Conservation (phyloP, 2,797 vertebrate species). For the Spizella passerina region DNA sequence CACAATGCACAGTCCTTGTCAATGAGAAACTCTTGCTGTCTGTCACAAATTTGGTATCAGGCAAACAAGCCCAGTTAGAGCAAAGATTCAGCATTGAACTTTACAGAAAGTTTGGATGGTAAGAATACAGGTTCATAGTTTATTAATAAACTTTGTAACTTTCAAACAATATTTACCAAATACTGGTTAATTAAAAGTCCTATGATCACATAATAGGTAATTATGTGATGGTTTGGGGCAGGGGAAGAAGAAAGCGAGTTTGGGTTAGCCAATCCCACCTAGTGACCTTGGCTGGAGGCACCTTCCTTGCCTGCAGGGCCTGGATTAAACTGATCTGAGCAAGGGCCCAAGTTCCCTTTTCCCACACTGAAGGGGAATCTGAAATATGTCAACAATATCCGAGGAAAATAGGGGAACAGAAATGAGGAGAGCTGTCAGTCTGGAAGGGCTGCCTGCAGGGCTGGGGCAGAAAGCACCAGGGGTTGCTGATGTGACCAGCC, state of each 20-base stretch:
- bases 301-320: conserved; percentile 26
- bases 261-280: background rate
- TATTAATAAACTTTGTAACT: background rate
- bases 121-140: background rate
- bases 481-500: background rate
- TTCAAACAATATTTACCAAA: background rate
- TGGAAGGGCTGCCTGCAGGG: background rate
- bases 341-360: conserved; percentile 12
- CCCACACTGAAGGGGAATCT: conserved; percentile 49
- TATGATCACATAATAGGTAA: background rate
- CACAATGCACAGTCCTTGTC: background rate
- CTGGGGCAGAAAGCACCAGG: accelerated
- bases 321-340: conserved; percentile 38
- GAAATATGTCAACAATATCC: conserved; percentile 52
- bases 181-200: background rate
- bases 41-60: background rate
- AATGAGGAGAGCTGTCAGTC: background rate
- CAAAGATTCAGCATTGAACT: background rate
- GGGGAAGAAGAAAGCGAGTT: background rate
- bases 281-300: conserved; percentile 4
- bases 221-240: background rate
- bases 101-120: background rate
- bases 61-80: background rate
- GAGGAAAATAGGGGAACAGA: background rate
- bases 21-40: background rate